Base-by-base conservation (phyloP, 2,888 invertebrate species). In the Sminthurinus aureus region DNA sequence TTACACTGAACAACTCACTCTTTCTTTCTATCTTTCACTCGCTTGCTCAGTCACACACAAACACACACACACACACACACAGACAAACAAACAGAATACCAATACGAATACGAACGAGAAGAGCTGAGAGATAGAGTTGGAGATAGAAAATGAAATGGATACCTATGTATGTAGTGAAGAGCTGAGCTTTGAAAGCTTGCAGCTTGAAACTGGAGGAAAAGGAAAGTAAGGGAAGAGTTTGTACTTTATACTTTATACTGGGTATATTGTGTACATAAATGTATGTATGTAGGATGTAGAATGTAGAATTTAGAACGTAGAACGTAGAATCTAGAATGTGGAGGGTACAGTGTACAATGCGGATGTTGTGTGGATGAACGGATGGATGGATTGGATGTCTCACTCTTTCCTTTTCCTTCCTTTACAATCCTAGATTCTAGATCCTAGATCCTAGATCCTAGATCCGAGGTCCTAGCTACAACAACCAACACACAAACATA, bases 1-100 rank as follows among this genome's bases (percentile, higher is more conserved):
- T 80, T 80, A 80, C 80, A 73, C 51, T 80, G 73, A 80, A 80
- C 71, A 80, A 73, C 80, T 80, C 80, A 80, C 80, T 73, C 71
- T 73, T 73, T 71, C 80, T 58, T 73, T 73, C 69, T 71, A 71
- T 71, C 80, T 80, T 50, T 22, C 73, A 22, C 73, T n/a, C 69
- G 11, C 69, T 69, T n/a, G 20, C 12, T n/a, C 69, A 69, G 15
- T 9, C 12, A n/a, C 9, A 9, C 69, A 11, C 71, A 20, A 71
- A 20, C 71, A 13, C 20, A 71, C 71, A 71, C 24, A 71, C 6
- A 11, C 71, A 71, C 0, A n/a, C 71, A 18, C 0, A 38, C 24
- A 74, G 38, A 18, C 26, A 6, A 11, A 69, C 69, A 69, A 11
- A n/a, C 20, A 11, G 20, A 13, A 73, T 26, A n/a, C 20, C 73